Conservation (phyloP, 1,140 invertebrate genomes). For the Lepidurus apus region DNA sequence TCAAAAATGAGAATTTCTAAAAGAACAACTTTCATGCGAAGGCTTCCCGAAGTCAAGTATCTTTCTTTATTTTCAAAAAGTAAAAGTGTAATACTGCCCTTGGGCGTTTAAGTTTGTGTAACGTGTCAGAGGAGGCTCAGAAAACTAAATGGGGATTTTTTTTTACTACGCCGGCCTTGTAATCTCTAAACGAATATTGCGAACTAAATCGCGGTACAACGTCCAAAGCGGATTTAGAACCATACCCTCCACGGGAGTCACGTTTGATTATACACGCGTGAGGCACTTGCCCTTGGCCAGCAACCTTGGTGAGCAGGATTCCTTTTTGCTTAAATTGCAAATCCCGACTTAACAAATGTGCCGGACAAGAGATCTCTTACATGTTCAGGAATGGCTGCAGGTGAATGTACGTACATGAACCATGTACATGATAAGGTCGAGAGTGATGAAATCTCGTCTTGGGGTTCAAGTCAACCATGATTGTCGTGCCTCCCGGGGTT, state of each 20-base stretch:
- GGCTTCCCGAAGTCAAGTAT: background rate
- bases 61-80: background rate
- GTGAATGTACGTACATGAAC: too few relatives aligned
- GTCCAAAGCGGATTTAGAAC: background rate
- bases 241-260: background rate
- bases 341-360: background rate
- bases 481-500: background rate
- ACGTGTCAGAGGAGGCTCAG: background rate
- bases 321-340: background rate
- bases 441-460: background rate
- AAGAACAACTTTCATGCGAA: background rate
- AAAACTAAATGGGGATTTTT: background rate
- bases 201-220: background rate
- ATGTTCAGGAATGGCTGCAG: too few relatives aligned
- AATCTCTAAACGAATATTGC: background rate
- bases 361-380: too few relatives aligned
- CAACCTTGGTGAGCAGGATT: slow-evolving; percentile 4
- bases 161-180: background rate
- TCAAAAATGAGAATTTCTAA: background rate
- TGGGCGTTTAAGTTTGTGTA: background rate
- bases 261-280: background rate
- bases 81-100: background rate
- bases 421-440: background rate
- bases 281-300: background rate
- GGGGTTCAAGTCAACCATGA: background rate